phyloP scores from a whole-genome alignment of 2,113 vertebrate genomes.

The Myiagra hebetior region DNA sequence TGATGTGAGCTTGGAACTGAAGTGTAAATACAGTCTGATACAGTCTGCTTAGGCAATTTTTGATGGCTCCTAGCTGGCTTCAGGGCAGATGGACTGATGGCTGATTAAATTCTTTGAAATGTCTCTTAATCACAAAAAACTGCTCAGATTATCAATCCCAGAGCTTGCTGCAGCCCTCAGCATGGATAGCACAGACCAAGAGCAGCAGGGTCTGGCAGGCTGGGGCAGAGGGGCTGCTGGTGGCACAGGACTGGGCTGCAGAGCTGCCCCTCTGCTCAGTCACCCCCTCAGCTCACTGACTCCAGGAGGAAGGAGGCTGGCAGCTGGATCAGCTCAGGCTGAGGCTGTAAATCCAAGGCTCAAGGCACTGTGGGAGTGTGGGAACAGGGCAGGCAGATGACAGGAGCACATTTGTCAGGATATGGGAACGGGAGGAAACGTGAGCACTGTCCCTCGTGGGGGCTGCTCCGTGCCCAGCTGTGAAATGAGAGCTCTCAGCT shows the following conservation, averaged over 20 bases:
- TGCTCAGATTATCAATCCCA: neutral
- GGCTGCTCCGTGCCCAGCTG: neutral
- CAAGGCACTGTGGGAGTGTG: neutral
- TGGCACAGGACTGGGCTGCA: neutral
- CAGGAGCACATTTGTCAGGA: neutral
- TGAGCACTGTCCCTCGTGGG: neutral
- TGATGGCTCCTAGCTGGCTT: neutral
- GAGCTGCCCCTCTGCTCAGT: neutral
- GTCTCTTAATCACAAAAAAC: neutral
- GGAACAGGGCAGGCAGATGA: neutral
- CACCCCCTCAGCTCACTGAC: neutral
- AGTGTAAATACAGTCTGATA: neutral
- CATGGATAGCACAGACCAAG: accelerated
- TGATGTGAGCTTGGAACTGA: neutral
- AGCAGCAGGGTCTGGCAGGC: neutral
- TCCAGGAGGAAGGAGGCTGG: neutral
- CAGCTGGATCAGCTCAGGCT: neutral
- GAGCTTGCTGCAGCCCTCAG: neutral
- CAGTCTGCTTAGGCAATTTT: neutral
- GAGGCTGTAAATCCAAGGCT: neutral
- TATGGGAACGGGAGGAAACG: neutral
- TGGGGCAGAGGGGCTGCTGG: neutral
- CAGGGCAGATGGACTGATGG: neutral
- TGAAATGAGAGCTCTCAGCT: neutral
- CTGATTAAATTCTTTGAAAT: neutral